Evolutionary conservation across 2,888 invertebrate species (phyloP), one percentile per base, ranked within the genome.

Genomic region (Anthoptus insignis): DNA sequence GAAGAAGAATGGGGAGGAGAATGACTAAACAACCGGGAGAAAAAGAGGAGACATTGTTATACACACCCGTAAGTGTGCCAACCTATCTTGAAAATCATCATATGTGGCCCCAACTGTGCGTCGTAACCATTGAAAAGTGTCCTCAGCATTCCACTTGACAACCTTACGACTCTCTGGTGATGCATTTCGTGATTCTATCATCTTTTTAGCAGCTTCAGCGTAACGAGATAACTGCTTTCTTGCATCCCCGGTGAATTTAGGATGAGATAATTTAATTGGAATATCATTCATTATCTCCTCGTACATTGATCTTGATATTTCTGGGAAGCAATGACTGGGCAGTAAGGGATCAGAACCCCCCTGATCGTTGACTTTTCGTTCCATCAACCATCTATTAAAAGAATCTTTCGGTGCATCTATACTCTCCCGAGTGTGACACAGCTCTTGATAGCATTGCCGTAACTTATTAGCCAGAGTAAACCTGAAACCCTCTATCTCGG

Each of bases 71-170:
- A 99, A 91, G 87, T 99, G 99, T 9, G 97, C 97, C 69, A 99
- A 90, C 78, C 99, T 95, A 73, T 96, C 97, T 93, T 97, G 97
- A 86, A 98, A 98, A 87, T 98, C 98, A 87, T 98, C 98, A 86
- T 98, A 98, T 2, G 98, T 98, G 11, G 99, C 98, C 60, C 98
- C 98, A 29, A 98, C 97, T 9, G 99, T 98, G 80, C 97, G 95
- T 81, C 99, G 94, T 56, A 99, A 87, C 99, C 99, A 99, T 76
- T 98, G 97, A 87, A 99, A 99, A 22, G 99, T 99, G 78, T 99
- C 99, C 81, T 99, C 99, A 0, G 98, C 99, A 92, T 99, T 99
- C 99, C 99, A 99, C 86, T 99, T 99, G 0, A 99, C 99, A 13
- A 99, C 97, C 91, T 99, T 99, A 69, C 99, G 95, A 81, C 99